phyloP scores from a whole-genome alignment of 2,888 invertebrate genomes.

The Rugalucina vietnamica region DNA sequence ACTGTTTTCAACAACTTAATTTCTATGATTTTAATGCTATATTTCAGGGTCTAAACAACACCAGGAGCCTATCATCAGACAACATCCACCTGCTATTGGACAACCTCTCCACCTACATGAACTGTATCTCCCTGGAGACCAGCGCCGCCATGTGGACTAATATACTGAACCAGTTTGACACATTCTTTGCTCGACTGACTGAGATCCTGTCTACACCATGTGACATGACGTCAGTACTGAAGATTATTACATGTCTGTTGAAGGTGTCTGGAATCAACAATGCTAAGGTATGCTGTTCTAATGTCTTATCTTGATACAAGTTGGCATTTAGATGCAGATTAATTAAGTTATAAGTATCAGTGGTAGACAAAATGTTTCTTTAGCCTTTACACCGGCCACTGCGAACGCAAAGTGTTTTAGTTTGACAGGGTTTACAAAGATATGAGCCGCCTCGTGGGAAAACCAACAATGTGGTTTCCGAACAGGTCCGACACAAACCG shows the following conservation, averaged over 20 bases:
- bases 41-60: slow-evolving; percentile 88
- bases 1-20: no score
- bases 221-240: slow-evolving; percentile 84
- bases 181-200: slow-evolving; percentile 89
- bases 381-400: no score
- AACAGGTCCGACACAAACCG: no score
- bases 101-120: slow-evolving; percentile 97
- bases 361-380: no score
- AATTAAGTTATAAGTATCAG: no score
- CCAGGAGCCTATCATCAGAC: slow-evolving; percentile 88
- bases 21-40: no score
- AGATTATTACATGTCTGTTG: slow-evolving; percentile 86
- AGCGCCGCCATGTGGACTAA: slow-evolving; percentile 91
- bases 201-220: slow-evolving; percentile 78
- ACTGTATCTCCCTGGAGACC: slow-evolving; percentile 90
- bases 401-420: no score
- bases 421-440: no score
- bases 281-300: slow-evolving; percentile 88
- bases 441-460: no score
- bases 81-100: slow-evolving; percentile 91
- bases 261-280: slow-evolving; percentile 93
- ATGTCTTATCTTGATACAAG: no score
- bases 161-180: slow-evolving; percentile 93
- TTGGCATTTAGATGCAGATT: no score
- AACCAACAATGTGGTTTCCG: no score